phyloP scores from a whole-genome alignment of 1,140 invertebrate genomes.

The Drosophila burlai region DNA sequence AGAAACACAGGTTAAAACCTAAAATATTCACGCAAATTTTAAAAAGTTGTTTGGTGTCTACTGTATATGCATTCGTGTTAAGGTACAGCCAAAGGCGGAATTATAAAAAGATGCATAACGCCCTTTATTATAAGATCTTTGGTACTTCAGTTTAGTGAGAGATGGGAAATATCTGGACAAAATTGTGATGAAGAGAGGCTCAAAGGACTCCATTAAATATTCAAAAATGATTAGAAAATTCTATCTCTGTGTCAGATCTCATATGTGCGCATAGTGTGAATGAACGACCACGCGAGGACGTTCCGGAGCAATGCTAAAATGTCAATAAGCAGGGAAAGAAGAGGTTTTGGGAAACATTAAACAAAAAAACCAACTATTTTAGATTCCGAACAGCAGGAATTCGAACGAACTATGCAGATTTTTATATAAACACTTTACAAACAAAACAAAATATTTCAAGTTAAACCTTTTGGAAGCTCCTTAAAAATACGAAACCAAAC shows the following conservation, averaged over 20 bases:
- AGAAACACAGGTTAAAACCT: no score
- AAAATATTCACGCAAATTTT: no score
- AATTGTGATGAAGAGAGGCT: conserved; percentile 2
- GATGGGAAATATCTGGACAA: neutral
- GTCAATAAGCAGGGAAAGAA: neutral
- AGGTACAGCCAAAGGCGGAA: neutral
- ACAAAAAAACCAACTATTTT: no score
- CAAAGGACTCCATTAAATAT: conserved; percentile 3
- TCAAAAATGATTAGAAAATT: neutral
- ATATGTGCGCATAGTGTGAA: neutral
- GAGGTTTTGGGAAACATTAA: neutral
- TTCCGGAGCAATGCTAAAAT: conserved; percentile 39
- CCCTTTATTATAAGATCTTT: no score
- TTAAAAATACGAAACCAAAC: conserved; percentile 18
- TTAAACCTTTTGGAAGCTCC: conserved; percentile 41
- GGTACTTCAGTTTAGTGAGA: neutral
- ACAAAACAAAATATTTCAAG: neutral
- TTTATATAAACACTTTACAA: conserved; percentile 58
- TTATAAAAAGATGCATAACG: neutral
- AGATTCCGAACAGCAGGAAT: no score
- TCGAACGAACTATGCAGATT: conserved; percentile 3
- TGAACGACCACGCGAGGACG: neutral
- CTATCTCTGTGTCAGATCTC: neutral
- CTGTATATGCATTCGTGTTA: no score
- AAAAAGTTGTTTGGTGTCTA: no score